Conservation (phyloP, 2,113 vertebrate genomes). For the Leucopsar rothschildi region DNA sequence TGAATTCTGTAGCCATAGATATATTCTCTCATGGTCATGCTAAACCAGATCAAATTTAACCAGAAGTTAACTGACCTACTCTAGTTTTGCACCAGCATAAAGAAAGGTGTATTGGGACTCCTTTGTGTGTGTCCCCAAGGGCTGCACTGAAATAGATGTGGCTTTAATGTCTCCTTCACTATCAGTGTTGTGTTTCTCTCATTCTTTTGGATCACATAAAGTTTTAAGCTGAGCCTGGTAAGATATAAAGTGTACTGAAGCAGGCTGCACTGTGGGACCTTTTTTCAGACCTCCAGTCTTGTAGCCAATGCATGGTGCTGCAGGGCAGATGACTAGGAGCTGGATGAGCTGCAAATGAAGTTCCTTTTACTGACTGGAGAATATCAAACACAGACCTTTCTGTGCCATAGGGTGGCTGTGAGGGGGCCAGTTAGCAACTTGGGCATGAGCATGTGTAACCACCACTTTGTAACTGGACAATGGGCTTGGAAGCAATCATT, state of each 20-base stretch:
- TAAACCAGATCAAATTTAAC: neutral
- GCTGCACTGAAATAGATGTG: neutral
- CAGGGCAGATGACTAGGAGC: neutral
- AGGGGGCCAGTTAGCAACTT: neutral
- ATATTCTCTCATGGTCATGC: neutral
- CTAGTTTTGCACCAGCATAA: neutral
- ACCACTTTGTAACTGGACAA: neutral
- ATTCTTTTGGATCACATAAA: neutral
- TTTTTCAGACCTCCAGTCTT: neutral
- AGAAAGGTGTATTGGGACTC: neutral
- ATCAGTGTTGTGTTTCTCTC: neutral
- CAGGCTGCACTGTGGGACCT: neutral
- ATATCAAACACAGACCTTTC: neutral
- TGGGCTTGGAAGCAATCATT: neutral
- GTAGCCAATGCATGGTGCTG: neutral
- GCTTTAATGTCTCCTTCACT: neutral
- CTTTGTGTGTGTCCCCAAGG: neutral
- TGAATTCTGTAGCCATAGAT: neutral
- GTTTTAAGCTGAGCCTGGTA: neutral
- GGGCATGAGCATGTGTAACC: neutral
- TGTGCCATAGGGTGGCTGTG: fast-evolving
- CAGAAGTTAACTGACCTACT: neutral
- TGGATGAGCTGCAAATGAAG: neutral
- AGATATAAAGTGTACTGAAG: neutral
- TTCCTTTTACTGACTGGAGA: neutral